phyloP scores from a whole-genome alignment of 1,140 invertebrate species.

The Drosophila ogumai region DNA sequence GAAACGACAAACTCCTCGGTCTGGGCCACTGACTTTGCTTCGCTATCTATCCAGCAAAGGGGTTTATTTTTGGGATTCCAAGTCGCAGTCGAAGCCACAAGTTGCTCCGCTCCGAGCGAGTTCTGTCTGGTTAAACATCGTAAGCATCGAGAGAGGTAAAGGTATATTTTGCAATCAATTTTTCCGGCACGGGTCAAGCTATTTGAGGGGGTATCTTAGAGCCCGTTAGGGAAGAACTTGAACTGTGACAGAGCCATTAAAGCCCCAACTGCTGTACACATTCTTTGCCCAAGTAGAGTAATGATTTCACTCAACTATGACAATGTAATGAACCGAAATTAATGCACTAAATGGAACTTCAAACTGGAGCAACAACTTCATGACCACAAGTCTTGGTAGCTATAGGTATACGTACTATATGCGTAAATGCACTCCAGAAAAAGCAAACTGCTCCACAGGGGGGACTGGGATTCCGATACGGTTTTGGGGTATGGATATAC shows the following conservation, averaged over 20 bases:
- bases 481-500: not conserved
- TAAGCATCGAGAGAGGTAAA: slow-evolving; percentile 45
- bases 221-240: slow-evolving; percentile 47
- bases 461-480: slow-evolving; percentile 5
- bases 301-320: slow-evolving; percentile 63
- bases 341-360: slow-evolving; percentile 68
- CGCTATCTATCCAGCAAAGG: slow-evolving; percentile 8
- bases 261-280: slow-evolving; percentile 26
- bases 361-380: slow-evolving; percentile 66
- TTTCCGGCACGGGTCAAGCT: slow-evolving; percentile 68
- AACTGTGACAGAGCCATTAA: slow-evolving; percentile 72
- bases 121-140: slow-evolving; percentile 72
- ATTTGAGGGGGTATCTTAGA: slow-evolving; percentile 14
- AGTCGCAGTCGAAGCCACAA: slow-evolving; percentile 28
- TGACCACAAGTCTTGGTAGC: slow-evolving; percentile 16
- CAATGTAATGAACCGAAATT: slow-evolving; percentile 80
- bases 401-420: not conserved
- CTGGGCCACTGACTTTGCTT: slow-evolving; percentile 66
- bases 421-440: slow-evolving; percentile 35
- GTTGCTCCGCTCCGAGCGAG: slow-evolving; percentile 30
- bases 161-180: slow-evolving; percentile 73
- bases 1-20: slow-evolving; percentile 70
- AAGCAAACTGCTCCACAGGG: slow-evolving; percentile 33
- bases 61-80: slow-evolving; percentile 31
- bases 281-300: slow-evolving; percentile 33